Base-by-base conservation (phyloP, 2,888 invertebrate genomes). In the Cerastis leucographa region DNA sequence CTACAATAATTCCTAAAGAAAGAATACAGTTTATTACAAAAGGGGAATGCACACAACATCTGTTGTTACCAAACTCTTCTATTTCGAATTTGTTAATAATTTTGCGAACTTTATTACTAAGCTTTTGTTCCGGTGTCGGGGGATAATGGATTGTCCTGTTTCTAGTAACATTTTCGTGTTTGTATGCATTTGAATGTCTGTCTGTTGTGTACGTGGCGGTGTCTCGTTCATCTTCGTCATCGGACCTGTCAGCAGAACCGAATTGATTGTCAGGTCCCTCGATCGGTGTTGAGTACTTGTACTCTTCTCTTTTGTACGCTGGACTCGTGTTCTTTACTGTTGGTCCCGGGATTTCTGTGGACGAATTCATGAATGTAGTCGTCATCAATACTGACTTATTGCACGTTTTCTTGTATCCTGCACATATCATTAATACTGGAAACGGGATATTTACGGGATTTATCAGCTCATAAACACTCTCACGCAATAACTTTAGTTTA, bases 321-420 rank as follows among this genome's bases (percentile, higher is more conserved):
- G 97, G 97, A 86, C 97, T 96, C 68, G 97, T 97, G 89, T 97
- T 97, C 89, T 95, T 97, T 79, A 97, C 93, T 61, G 97, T 97
- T 14, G 98, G 97, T 51, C 98, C 98, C n/a, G 98, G 98, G 88
- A 98, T 98, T 95, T 98, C 98, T 98, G 97, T 76, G 80, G 88
- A 78, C 14, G 44, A 88, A 81, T 79, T 66, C 35, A 19, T 14
- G 29, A 64, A 59, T 68, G 22, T 83, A 78, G 54, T 65, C 78
- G 42, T 67, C 69, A 71, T 81, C 76, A 78, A 65, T 59, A 49
- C 42, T 66, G 75, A 65, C 25, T 65, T 62, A 59, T 9, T 59
- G 17, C 59, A 29, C 25, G 29, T 17, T 59, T 59, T 8, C 25
- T 8, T 42, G 12, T 42, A 17, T n/a, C 4, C 14, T 42, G 42